Evolutionary conservation across 2,113 vertebrate species (phyloP).

Genomic region (Cavia aperea): DNA sequence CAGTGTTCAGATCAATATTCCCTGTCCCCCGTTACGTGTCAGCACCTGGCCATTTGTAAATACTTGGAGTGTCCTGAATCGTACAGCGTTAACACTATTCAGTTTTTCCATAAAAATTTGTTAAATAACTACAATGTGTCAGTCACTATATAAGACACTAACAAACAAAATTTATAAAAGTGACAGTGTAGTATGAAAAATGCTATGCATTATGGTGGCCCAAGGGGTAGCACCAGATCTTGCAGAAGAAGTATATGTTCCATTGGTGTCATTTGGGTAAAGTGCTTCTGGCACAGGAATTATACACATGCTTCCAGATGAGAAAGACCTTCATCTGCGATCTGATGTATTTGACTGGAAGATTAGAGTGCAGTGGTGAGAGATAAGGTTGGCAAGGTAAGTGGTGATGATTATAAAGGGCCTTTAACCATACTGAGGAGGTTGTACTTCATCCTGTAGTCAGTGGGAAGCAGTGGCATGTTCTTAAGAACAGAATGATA

Average conservation of each 20-base stretch:
- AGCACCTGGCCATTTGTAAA: background rate
- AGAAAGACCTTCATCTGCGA: background rate
- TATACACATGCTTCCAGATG: conserved; percentile 14
- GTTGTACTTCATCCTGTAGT: background rate
- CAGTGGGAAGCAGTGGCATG: background rate
- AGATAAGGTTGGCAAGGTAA: conserved; percentile 18
- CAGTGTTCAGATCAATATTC: conserved; percentile 21
- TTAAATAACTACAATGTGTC: background rate
- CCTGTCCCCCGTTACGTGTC: background rate
- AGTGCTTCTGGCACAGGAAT: conserved; percentile 24
- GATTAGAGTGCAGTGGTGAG: conserved; percentile 21
- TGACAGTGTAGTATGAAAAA: background rate
- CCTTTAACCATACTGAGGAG: background rate
- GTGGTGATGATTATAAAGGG: background rate
- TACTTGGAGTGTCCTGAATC: background rate
- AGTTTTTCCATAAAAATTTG: background rate
- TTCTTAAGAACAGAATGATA: conserved; percentile 25
- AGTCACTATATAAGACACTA: background rate
- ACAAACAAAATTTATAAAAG: background rate
- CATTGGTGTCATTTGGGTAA: background rate
- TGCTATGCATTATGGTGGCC: background rate
- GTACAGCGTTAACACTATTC: background rate
- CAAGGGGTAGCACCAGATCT: background rate
- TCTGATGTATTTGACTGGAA: conserved; percentile 34
- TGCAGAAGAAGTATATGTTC: background rate